phyloP scores from a whole-genome alignment of 2,797 vertebrate genomes.

The Sylvia borin region DNA sequence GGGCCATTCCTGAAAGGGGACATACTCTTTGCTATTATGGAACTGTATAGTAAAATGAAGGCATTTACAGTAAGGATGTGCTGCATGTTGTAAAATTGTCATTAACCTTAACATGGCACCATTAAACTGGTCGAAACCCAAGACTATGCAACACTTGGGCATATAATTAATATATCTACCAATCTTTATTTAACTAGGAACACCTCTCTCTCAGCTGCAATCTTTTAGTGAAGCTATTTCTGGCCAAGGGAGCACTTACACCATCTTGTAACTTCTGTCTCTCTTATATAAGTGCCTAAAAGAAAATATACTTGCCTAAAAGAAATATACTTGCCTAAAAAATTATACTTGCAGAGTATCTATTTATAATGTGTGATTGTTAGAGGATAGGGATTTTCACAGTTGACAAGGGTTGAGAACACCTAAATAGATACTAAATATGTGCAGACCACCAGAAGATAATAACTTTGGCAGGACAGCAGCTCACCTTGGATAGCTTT shows the following conservation, averaged over 20 bases:
- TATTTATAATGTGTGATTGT: not conserved
- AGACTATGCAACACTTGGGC: not conserved
- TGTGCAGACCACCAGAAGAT: not conserved
- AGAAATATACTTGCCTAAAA: not conserved
- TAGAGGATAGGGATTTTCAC: not conserved
- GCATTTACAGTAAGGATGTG: not conserved
- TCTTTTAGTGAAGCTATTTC: not conserved
- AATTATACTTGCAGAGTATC: not conserved
- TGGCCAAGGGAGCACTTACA: not conserved
- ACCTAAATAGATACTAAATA: not conserved
- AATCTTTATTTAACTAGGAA: not conserved
- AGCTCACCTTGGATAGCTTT: not conserved
- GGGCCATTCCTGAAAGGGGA: not conserved
- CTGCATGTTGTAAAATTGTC: not conserved
- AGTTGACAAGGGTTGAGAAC: not conserved
- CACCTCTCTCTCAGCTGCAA: not conserved
- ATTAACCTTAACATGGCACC: slow-evolving; percentile 9
- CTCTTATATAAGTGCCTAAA: not conserved
- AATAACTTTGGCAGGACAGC: not conserved
- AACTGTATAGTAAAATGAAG: not conserved
- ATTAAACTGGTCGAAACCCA: not conserved
- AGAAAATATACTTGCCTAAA: not conserved
- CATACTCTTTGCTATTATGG: not conserved
- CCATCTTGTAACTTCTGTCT: not conserved
- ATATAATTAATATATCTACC: not conserved